Percentiles rank a stretch among this genome's conserved stretches.
Conservation (phyloP, 23 tunicate species). For the Halocynthia roretzi region DNA sequence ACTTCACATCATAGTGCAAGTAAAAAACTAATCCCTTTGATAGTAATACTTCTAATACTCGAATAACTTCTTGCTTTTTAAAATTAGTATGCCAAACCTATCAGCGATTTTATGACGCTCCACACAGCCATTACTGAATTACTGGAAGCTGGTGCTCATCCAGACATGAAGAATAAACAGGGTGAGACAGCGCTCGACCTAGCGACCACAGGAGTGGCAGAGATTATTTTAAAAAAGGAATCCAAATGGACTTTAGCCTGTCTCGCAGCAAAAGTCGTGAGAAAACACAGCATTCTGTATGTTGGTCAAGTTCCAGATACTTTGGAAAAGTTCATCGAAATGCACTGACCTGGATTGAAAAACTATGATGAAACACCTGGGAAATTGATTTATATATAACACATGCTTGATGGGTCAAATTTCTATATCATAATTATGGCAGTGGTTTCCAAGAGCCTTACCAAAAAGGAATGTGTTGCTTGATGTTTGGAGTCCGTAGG, state of each 20-base stretch:
- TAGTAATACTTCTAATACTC: neutral
- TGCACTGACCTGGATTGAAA: conserved; percentile 36
- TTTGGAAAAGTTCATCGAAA: conserved; percentile 49
- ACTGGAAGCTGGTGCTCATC: conserved; percentile 75
- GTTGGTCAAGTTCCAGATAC: conserved; percentile 31
- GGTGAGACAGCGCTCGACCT: conserved; percentile 50
- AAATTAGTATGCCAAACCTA: conserved; percentile 68
- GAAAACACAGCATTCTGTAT: conserved; percentile 24
- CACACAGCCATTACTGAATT: conserved; percentile 49
- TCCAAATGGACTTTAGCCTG: conserved; percentile 47
- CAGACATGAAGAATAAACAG: conserved; percentile 38
- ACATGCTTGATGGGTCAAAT: too few species aligned
- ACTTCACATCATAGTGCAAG: conserved; percentile 69
- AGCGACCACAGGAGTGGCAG: conserved; percentile 81
- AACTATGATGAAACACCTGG: too few species aligned
- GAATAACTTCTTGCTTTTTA: neutral
- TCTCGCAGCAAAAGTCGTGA: conserved; percentile 43
- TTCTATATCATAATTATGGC: too few species aligned
- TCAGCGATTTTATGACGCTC: conserved; percentile 77
- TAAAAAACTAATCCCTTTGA: neutral
- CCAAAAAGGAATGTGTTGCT: too few species aligned
- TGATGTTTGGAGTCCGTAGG: too few species aligned
- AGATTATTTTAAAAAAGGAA: conserved; percentile 52
- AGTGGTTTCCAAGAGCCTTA: too few species aligned
- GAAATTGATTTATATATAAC: too few species aligned